phyloP scores from a whole-genome alignment of 2,797 vertebrate species.

The Rhynchonycteris naso region DNA sequence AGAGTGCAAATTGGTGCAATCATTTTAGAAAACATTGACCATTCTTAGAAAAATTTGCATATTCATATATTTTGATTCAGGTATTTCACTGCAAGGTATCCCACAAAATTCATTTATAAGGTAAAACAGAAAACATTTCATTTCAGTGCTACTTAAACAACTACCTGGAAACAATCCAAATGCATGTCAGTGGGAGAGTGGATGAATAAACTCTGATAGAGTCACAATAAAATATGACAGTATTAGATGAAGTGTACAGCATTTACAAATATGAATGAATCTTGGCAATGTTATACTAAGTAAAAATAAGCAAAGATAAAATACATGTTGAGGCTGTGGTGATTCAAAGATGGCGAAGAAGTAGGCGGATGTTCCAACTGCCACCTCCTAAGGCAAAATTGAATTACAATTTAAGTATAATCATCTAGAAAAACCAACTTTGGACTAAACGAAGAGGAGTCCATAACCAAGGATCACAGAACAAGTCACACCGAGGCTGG shows the following conservation, averaged over 20 bases:
- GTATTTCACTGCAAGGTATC: background rate
- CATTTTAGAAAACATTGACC: background rate
- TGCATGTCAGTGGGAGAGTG: background rate
- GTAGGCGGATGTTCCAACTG: too few relatives aligned
- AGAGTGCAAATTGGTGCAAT: background rate
- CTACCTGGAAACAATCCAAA: background rate
- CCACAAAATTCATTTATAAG: background rate
- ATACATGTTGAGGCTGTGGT: too few relatives aligned
- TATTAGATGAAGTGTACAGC: background rate
- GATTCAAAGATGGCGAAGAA: too few relatives aligned
- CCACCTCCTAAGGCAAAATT: too few relatives aligned
- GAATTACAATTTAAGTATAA: too few relatives aligned
- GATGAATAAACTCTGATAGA: background rate
- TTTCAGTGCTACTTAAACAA: background rate
- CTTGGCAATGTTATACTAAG: background rate
- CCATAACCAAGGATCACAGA: too few relatives aligned
- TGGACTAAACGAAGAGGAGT: too few relatives aligned
- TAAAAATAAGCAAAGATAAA: background rate
- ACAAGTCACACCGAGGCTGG: too few relatives aligned
- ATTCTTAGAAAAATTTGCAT: background rate
- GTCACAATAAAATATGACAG: conserved; percentile 6
- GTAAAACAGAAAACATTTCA: background rate
- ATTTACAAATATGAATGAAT: background rate
- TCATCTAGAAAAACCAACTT: too few relatives aligned
- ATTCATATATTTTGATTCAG: background rate